Evolutionary conservation across 1,140 invertebrate genomes (phyloP), one percentile per base, ranked within the genome.

Genomic region (Drosophila cardini): DNA sequence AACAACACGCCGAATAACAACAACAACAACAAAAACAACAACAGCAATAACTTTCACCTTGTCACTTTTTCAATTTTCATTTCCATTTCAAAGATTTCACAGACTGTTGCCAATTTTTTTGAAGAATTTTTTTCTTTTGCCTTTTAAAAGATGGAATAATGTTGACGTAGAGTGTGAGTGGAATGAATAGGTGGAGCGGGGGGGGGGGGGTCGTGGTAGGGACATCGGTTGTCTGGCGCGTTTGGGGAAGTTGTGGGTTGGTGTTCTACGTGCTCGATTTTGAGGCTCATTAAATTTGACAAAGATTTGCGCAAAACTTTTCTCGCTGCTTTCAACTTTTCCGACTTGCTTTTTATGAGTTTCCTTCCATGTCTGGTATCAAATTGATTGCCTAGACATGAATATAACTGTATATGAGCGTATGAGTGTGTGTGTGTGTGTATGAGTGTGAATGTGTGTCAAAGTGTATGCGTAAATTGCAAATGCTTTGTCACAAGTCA

Each of bases 61-160:
- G 78, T 86, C 82, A 80, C 75, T 57, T 87, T 87, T 86, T 86
- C 83, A 87, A 86, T 87, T 86, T 86, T 85, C 62, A 76, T 81
- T 82, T 71, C 56, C 75, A 58, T 21, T 46, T 85, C 71, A 78
- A 87, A 82, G 70, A 78, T 82, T 76, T 87, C 64, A 77, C 81
- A 76, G 72, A 85, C 75, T 87, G 72, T 71, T 86, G 79, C 63
- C 79, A 74, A 72, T 67, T 72, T 72, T 82, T 68, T 26, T 26
- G 1, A 52, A 67, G 78, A 45, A 50, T 45, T 67, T 34, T 13
- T 26, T 26, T 26, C 21, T 26, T 26, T 26, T 3, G 21, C 1
- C 21, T 26, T 26, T 48, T 48, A 56, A 40, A 26, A 53, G 52
- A 64, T 48, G 50, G 53, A 48, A 62, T 60, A 72, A 65, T 78